phyloP scores from a whole-genome alignment of 2,797 vertebrate species.

The Muraenolepis orangiensis region DNA sequence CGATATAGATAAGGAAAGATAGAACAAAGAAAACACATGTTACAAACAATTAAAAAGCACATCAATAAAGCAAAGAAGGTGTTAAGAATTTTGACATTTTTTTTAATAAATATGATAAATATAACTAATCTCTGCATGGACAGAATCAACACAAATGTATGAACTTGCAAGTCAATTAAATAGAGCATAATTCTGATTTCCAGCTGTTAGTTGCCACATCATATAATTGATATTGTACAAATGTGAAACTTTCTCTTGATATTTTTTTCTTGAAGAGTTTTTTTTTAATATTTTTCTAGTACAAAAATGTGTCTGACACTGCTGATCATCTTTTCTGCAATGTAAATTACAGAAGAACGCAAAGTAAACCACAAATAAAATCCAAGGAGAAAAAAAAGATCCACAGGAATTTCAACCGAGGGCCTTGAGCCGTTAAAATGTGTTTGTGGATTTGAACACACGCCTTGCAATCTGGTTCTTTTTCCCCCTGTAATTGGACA shows the following conservation, averaged over 20 bases:
- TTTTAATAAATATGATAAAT: constrained; percentile 50
- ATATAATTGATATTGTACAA: constrained; percentile 31
- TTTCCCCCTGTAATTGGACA: background rate
- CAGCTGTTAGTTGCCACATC: constrained; percentile 15
- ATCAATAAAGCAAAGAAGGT: background rate
- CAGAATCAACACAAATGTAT: constrained; percentile 16
- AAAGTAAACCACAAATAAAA: background rate
- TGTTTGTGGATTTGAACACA: background rate
- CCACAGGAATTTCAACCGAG: background rate
- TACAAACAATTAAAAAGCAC: background rate
- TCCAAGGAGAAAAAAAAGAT: background rate
- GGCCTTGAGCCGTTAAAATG: background rate
- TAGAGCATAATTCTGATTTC: constrained; percentile 23
- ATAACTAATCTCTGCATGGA: constrained; percentile 23
- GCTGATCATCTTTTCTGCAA: background rate
- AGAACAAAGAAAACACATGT: background rate
- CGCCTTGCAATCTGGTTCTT: background rate
- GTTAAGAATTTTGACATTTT: constrained; percentile 2
- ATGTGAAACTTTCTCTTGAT: constrained; percentile 15
- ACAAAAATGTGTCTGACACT: constrained; percentile 2
- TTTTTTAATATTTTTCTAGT: constrained; percentile 28
- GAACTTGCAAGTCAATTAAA: constrained; percentile 18
- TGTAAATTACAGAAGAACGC: background rate
- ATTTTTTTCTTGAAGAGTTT: background rate
- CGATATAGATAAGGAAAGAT: background rate